phyloP scores from a whole-genome alignment of 1,140 invertebrate species.

The Bilobella aurantiaca region DNA sequence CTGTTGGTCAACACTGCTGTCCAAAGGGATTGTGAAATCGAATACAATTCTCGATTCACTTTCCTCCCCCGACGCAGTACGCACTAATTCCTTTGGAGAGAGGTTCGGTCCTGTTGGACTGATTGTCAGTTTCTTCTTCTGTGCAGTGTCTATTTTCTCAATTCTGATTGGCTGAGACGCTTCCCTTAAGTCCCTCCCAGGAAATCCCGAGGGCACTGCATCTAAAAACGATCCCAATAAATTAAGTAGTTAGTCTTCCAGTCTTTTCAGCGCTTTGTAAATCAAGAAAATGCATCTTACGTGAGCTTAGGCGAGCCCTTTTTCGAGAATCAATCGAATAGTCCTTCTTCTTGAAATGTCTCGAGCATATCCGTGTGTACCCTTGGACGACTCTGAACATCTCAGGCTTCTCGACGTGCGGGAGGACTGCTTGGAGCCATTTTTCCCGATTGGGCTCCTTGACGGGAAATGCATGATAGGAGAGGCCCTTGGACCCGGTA shows the following conservation, averaged over 20 bases:
- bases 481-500: constrained; percentile 28
- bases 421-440: constrained; percentile 31
- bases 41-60: no score
- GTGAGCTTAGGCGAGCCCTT: constrained; percentile 28
- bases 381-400: constrained; percentile 27
- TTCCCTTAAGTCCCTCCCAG: constrained; percentile 16
- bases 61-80: no score
- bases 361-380: constrained; percentile 31
- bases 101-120: not conserved
- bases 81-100: no score
- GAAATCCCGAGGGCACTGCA: constrained; percentile 32
- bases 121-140: not conserved
- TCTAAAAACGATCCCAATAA: no score
- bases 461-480: constrained; percentile 29
- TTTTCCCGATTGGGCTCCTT: constrained; percentile 28
- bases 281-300: constrained; percentile 16
- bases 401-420: constrained; percentile 33
- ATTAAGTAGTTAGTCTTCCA: no score
- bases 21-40: not conserved
- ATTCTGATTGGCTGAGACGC: not conserved
- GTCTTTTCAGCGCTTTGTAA: no score
- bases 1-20: not conserved
- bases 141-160: not conserved
- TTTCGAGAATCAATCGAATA: constrained; percentile 33
- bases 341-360: constrained; percentile 33